These are phyloP conservation scores for Palaemon carinicauda DNA, from an alignment of 1,140 invertebrate species.

Conservation along the genomic window DNA sequence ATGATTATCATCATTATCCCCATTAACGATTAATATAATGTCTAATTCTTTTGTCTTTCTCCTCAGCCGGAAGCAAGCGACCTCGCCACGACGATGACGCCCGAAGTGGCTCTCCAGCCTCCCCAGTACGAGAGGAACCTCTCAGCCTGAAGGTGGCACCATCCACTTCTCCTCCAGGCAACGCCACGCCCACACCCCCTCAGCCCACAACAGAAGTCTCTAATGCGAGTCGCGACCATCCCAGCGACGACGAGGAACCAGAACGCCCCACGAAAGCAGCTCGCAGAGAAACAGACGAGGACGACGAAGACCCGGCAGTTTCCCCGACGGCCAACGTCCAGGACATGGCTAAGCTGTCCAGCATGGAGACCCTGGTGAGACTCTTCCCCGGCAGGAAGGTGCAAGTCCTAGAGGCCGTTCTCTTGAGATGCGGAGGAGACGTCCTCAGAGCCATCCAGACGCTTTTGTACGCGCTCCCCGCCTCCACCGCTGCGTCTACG, in stretches of 20 bases:
- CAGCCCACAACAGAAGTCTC: constrained; percentile 17
- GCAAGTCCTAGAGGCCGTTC: constrained; percentile 81
- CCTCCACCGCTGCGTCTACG: constrained; percentile 56
- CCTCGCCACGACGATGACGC: constrained; percentile 36
- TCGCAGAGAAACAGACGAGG: constrained; percentile 24
- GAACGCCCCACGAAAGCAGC: constrained; percentile 31
- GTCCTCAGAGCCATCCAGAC: constrained; percentile 90
- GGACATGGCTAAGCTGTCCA: constrained; percentile 65
- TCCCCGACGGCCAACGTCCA: neutral
- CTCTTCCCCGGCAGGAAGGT: constrained; percentile 87
- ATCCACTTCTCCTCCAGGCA: constrained; percentile 20
- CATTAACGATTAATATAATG: no score
- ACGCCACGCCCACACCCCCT: constrained; percentile 18
- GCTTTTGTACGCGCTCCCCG: constrained; percentile 75
- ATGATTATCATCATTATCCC: no score
- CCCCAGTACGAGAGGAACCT: constrained; percentile 28
- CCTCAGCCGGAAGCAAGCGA: constrained; percentile 19
- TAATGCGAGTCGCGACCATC: neutral
- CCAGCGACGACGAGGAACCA: constrained; percentile 49
- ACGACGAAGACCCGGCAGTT: neutral
- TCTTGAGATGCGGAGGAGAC: constrained; percentile 79
- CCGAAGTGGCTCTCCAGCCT: constrained; percentile 20
- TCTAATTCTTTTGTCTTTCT: neutral
- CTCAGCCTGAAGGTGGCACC: constrained; percentile 39
- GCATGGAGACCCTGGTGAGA: constrained; percentile 75